phyloP scores from a whole-genome alignment of 1,140 invertebrate genomes.

The Cepaea nemoralis region DNA sequence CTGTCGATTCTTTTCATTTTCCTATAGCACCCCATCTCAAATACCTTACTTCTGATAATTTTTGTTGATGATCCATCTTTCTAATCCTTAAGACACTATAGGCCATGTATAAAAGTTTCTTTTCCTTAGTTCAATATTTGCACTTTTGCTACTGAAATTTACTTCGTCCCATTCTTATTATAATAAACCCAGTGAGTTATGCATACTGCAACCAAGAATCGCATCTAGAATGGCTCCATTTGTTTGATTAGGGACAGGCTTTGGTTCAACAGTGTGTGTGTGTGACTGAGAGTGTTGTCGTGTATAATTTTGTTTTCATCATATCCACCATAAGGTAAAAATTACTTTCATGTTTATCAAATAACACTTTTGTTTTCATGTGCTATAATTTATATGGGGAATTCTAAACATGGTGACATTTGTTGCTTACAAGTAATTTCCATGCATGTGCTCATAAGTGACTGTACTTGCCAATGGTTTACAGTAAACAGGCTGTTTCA shows the following conservation, averaged over 20 bases:
- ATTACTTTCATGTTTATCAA: not conserved
- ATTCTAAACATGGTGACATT: constrained; percentile 2
- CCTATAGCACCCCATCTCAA: too few relatives aligned
- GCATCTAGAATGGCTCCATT: not conserved
- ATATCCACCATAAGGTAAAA: not conserved
- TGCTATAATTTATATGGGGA: not conserved
- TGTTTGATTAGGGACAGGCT: not conserved
- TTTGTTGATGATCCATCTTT: too few relatives aligned
- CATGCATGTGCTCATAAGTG: not conserved
- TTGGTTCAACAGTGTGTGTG: not conserved
- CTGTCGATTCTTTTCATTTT: too few relatives aligned
- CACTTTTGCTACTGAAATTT: too few relatives aligned
- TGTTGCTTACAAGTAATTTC: not conserved
- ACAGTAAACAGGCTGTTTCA: not conserved
- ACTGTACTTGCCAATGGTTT: not conserved
- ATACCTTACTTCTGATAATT: too few relatives aligned
- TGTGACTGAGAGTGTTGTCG: not conserved
- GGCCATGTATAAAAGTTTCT: too few relatives aligned
- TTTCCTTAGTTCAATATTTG: too few relatives aligned
- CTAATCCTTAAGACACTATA: too few relatives aligned
- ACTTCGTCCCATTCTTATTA: too few relatives aligned
- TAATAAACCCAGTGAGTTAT: too few relatives aligned
- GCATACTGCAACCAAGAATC: not conserved
- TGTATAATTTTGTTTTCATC: not conserved
- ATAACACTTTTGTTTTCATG: not conserved